Conservation (phyloP, 2,797 vertebrate genomes). For the Catharus ustulatus region DNA sequence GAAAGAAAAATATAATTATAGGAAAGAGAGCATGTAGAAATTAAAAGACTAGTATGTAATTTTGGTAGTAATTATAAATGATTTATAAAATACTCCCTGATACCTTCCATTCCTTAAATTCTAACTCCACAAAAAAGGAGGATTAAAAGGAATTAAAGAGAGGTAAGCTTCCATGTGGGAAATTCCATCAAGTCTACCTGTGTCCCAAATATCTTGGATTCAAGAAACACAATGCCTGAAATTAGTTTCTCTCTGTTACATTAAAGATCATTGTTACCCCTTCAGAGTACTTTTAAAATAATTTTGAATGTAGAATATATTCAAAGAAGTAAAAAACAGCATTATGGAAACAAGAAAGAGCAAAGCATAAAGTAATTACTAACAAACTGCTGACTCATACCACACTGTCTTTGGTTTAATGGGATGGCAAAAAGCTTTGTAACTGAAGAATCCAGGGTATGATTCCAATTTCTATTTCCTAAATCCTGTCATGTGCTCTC, state of each 20-base stretch:
- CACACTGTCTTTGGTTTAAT: neutral
- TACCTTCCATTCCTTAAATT: neutral
- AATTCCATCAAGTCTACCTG: neutral
- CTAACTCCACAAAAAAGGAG: neutral
- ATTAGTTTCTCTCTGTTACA: neutral
- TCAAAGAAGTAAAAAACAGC: neutral
- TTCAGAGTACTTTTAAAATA: neutral
- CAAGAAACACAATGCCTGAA: neutral
- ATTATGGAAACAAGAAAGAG: neutral
- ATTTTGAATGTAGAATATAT: neutral
- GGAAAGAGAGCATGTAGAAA: neutral
- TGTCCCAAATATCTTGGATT: neutral
- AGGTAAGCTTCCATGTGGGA: neutral
- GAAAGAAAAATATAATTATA: neutral
- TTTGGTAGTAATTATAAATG: neutral
- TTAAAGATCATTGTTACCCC: neutral
- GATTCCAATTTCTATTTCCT: neutral
- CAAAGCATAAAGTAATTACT: neutral
- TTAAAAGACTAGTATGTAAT: neutral
- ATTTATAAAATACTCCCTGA: neutral
- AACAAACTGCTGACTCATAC: neutral
- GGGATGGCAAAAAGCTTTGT: neutral
- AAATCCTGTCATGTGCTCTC: neutral
- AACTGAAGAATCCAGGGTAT: neutral
- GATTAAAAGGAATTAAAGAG: neutral